A percentile compares a stretch with the other conserved stretches of the same genome.
These are phyloP conservation scores for Cyphomyrus plagiostoma DNA, from an alignment of 2,113 vertebrate genomes.

Conservation along the genomic window DNA sequence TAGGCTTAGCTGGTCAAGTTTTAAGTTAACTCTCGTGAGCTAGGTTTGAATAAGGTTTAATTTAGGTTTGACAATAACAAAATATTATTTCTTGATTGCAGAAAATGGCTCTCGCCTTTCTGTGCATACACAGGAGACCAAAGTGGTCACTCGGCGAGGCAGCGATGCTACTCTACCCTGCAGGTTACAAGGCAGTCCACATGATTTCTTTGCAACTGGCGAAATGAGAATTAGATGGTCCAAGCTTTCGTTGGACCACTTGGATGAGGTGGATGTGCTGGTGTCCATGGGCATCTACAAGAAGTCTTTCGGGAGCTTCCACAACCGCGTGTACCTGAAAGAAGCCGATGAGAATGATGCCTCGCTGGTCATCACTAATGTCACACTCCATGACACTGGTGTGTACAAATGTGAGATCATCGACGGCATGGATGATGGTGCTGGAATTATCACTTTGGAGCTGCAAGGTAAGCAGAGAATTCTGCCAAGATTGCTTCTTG, in stretches of 20 bases:
- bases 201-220: constrained; percentile 43
- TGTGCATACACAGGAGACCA: constrained; percentile 66
- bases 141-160: constrained; percentile 65
- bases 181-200: constrained; percentile 55
- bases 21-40: background rate
- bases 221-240: constrained; percentile 83
- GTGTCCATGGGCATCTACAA: constrained; percentile 81
- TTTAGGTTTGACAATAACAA: background rate
- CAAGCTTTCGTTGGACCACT: constrained; percentile 75
- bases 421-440: constrained; percentile 72
- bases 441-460: constrained; percentile 66
- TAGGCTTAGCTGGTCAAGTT: background rate
- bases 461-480: constrained; percentile 50
- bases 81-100: constrained; percentile 40
- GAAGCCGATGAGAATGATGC: constrained; percentile 65
- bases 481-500: background rate
- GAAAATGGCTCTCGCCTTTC: constrained; percentile 61
- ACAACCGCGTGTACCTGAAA: constrained; percentile 64
- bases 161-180: constrained; percentile 83
- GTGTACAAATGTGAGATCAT: constrained; percentile 83
- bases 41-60: background rate
- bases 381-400: constrained; percentile 74
- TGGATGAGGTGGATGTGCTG: constrained; percentile 74
- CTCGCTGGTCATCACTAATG: constrained; percentile 69
- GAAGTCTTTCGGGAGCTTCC: constrained; percentile 71